Evolutionary conservation across 2,113 vertebrate genomes (phyloP).

Genomic region (Ceratotherium simum): DNA sequence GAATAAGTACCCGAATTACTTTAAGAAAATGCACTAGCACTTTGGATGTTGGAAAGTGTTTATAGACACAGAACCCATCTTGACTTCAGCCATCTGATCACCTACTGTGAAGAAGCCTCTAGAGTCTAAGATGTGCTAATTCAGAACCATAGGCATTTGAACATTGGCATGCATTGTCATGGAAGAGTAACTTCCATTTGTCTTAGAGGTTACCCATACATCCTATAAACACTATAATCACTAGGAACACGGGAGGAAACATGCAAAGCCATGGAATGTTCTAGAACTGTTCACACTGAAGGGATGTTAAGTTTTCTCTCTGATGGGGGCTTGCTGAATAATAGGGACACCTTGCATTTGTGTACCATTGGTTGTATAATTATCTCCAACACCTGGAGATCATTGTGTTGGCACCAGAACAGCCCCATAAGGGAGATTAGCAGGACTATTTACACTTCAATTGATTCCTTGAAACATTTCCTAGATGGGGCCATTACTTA

Average conservation of each 20-base stretch:
- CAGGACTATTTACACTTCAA: constrained; percentile 11
- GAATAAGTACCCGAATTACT: not conserved
- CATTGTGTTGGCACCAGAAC: not conserved
- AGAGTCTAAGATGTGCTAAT: not conserved
- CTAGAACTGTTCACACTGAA: not conserved
- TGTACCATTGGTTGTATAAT: not conserved
- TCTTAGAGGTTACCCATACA: not conserved
- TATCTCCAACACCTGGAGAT: not conserved
- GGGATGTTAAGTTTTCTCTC: not conserved
- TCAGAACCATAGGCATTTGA: constrained; percentile 25
- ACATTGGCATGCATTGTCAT: not conserved
- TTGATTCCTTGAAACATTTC: constrained; percentile 60
- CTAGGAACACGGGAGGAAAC: not conserved
- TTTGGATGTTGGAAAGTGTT: constrained; percentile 32
- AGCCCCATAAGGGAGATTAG: constrained; percentile 22
- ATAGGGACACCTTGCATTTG: not conserved
- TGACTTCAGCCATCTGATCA: constrained; percentile 3
- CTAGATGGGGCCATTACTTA: constrained; percentile 55
- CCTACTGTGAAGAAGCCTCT: not conserved
- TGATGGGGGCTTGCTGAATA: not conserved
- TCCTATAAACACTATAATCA: not conserved
- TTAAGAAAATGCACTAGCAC: not conserved
- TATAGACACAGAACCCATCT: constrained; percentile 17
- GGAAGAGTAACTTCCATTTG: not conserved
- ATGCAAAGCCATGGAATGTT: not conserved